Base-by-base conservation (phyloP, 2,113 vertebrate genomes). In the Hyperopisus bebe region DNA sequence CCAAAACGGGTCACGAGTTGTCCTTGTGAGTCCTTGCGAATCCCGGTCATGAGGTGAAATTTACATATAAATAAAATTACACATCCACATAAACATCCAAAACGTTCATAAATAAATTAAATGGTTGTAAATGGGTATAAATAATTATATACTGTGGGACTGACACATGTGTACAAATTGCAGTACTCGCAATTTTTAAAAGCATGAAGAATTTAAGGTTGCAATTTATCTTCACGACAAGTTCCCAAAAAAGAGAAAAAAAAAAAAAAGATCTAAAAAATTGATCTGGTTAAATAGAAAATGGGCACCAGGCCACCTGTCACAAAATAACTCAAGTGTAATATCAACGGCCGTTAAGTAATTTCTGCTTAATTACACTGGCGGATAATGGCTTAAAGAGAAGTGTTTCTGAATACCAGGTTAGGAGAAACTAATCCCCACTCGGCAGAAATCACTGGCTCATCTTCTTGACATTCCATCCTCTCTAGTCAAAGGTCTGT, bases 281-380 rank as follows among this genome's bases (percentile, higher is more conserved):
- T 53, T 50, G 0, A 53, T 87, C 47, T 55, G 17, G n/a, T 9
- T 87, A 53, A 87, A 87, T 35, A 53, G 13, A 87, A 87, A 87
- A 27, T 1, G 13, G 13, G n/a, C 46, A 85, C 21, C 50, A 19
- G 31, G 27, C 13, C 24, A 35, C 24, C 47, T 55, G 27, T 87
- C 31, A 35, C 11, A 31, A 13, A 87, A 53, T 39, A 51, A 87
- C 85, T 87, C 50, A 19, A 39, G 46, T 0, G 50, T 87, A 53
- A 7, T 35, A 53, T 39, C 47, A 55, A 53, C 5, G n/a, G 50
- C 13, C 31, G 47, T 87, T 87, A 39, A 53, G 35, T 44, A 44
- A 46, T 88, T 66, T 88, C 21, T 62, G 21, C 19, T 44, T 88
- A 88, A 88, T 88, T 55, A 42, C 74, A 80, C 74, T 42, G 48